Base-by-base conservation (phyloP, 2,888 invertebrate genomes). In the Clitarchus hookeri region DNA sequence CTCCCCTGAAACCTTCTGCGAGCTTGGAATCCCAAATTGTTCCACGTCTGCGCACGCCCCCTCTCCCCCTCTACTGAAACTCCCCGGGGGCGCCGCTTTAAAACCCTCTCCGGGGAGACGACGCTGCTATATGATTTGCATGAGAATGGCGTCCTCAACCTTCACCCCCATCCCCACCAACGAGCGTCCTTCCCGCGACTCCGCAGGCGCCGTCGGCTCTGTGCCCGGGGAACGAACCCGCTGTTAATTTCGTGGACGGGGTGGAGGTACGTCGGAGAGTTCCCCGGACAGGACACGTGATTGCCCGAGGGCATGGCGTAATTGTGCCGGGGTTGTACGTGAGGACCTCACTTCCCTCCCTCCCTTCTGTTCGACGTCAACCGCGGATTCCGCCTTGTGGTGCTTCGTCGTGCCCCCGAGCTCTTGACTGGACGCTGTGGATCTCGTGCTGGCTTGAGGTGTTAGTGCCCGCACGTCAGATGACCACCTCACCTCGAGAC, bases 91-190 rank as follows among this genome's bases (percentile, higher is more conserved):
- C 8, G 16, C n/a, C n/a, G 65, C 65, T 65, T 65, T n/a, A n/a
- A 65, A 65, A 11, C 65, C 65, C 65, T n/a, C 65, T 65, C 65
- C 16, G 65, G 65, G 23, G 65, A 19, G n/a, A 23, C 65, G 65
- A 16, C 65, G n/a, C 65, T 65, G 23, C 65, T 44, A 25, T 82
- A 82, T 82, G 82, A 82, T 82, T 82, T 82, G 82, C 82, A 82
- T 82, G 82, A 82, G 44, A 82, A 82, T 82, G 44, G 82, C 44
- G 27, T 44, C 82, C 36, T n/a, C 19, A 23, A 9, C 82, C 82
- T 36, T 19, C 13, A 3, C 4, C 65, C 8, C 8, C 48, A 2
- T 48, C 48, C 48, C 48, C 48, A 1, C 48, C 48, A 8, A 6
- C 8, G 23, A 65, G 65, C 65, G 65, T 65, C 65, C 65, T 65